These are phyloP conservation scores for Timema podura DNA, from an alignment of 2,888 invertebrate genomes.

Conservation along the genomic window DNA sequence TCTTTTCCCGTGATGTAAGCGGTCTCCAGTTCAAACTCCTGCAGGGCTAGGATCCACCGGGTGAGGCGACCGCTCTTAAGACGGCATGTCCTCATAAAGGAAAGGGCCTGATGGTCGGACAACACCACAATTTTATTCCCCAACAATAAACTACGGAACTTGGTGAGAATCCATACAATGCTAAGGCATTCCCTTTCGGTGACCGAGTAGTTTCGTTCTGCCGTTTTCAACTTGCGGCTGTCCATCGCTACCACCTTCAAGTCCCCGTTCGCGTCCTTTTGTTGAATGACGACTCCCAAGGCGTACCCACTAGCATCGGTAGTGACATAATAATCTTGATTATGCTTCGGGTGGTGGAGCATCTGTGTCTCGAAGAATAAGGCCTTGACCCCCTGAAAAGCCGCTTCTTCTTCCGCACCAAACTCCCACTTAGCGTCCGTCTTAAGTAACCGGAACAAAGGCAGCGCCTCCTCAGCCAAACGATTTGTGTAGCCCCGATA, in stretches of 20 bases:
- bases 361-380: slow-evolving; percentile 13
- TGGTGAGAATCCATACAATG: slow-evolving; percentile 28
- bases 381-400: background rate
- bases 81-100: slow-evolving; percentile 30
- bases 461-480: too few relatives aligned
- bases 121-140: slow-evolving; percentile 28
- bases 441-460: too few relatives aligned
- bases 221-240: slow-evolving; percentile 26
- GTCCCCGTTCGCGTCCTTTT: background rate
- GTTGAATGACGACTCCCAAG: too few relatives aligned
- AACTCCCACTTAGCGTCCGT: background rate
- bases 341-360: background rate
- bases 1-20: slow-evolving; percentile 24
- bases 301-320: too few relatives aligned
- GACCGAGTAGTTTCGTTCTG: slow-evolving; percentile 26
- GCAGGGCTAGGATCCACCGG: slow-evolving; percentile 31
- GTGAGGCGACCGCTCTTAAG: slow-evolving; percentile 28
- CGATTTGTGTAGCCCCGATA: too few relatives aligned
- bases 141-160: slow-evolving; percentile 28
- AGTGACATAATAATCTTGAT: background rate
- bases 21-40: slow-evolving; percentile 30
- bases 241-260: slow-evolving; percentile 24
- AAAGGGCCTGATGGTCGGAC: slow-evolving; percentile 29
- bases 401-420: background rate
- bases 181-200: slow-evolving; percentile 31